Conservation (phyloP, 2,888 invertebrate genomes). For the Aporophyla lueneburgensis region DNA sequence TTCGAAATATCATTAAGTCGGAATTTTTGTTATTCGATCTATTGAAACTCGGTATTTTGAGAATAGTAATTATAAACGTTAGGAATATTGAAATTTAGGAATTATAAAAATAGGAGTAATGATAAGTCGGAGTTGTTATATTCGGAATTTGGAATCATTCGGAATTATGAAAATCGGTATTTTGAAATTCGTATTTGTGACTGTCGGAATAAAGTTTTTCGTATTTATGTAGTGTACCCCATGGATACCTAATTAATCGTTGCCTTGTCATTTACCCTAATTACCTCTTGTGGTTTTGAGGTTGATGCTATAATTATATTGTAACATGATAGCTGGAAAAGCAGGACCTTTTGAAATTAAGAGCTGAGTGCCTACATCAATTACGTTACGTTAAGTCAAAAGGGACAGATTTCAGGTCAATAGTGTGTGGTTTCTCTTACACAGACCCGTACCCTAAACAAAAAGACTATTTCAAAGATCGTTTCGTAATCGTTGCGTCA, state of each 20-base stretch:
- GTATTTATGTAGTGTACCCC: no score
- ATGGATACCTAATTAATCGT: constrained; percentile 32
- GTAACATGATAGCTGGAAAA: constrained; percentile 16
- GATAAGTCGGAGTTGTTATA: no score
- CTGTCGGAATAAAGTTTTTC: no score
- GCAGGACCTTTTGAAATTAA: constrained; percentile 26
- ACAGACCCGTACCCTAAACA: background rate
- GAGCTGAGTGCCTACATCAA: constrained; percentile 7
- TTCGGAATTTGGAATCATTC: no score
- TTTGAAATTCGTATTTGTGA: no score
- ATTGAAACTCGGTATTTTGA: no score
- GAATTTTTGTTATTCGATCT: no score
- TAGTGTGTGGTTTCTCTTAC: background rate
- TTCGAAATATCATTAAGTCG: no score
- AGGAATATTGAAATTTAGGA: no score
- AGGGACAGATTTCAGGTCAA: constrained; percentile 6
- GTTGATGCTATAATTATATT: constrained; percentile 26
- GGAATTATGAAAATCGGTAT: no score
- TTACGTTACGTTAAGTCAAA: constrained; percentile 17
- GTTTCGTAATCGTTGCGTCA: background rate
- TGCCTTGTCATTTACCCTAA: constrained; percentile 36
- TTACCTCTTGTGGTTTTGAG: constrained; percentile 39
- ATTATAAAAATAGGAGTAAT: no score
- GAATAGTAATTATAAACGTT: no score
- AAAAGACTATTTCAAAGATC: background rate